Evolutionary conservation across 2,797 vertebrate species (phyloP), one percentile per base, ranked within the genome.

Genomic region (Eremophila alpestris): DNA sequence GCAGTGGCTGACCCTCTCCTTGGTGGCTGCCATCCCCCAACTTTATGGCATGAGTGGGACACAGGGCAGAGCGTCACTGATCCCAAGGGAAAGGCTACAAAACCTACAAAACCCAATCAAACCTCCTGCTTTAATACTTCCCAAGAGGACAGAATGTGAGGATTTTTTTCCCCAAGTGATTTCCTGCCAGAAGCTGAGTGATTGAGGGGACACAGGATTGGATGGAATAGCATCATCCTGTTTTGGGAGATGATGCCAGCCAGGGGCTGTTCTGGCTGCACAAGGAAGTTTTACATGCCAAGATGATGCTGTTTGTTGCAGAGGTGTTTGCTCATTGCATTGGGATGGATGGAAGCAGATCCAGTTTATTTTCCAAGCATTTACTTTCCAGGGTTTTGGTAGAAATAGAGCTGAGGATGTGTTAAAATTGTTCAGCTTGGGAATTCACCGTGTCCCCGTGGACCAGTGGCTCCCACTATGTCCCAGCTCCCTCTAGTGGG

Each of bases 401-500:
- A 51, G 46, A 75, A 91, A 92, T 43, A 51, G 71, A 90, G n/a
- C 22, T 23, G 45, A 67, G 10, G 11, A 8, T 22, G n/a, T 3
- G 1, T 56, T 78, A 43, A 75, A 78, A 67, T 40, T 19, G 36
- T 82, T 27, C 22, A 71, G 4, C 24, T 51, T 45, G 32, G 34
- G 54, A 17, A 10, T 62, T 86, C 5, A 2, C 43, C 2, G 0
- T 5, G 14, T 92, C 20, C 30, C 76, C 12, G 9, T 11, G 36
- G 30, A 14, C 41, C 41, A 11, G 56, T 43, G 52, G 43, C n/a
- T 96, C 68, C 87, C 40, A 62, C 81, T 94, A 58, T 67, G 21
- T 87, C 95, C 81, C 92, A 89, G 96, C 95, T 96, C 95, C 90
- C 96, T 96, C 90, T 95, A 92, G 96, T 83, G 95, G 95, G 95